A percentile compares a stretch with the other conserved stretches of the same genome.
Evolutionary conservation across 2,888 invertebrate genomes (phyloP).

Genomic region (Drosophila recens): DNA sequence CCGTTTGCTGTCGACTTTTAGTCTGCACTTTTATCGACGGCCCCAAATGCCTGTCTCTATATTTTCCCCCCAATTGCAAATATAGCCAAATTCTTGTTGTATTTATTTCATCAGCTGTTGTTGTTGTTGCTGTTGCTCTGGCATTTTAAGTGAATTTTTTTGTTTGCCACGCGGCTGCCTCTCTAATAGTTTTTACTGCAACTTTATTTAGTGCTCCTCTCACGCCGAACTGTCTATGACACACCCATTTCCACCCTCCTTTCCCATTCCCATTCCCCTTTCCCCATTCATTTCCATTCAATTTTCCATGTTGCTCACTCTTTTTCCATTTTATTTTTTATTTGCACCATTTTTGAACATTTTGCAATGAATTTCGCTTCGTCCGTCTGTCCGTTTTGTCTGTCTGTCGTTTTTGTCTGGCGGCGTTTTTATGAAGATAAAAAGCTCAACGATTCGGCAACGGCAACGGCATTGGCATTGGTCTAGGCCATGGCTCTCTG

Average conservation of each 20-base stretch:
- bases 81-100: constrained; percentile 37
- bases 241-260: neutral
- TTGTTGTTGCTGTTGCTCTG: constrained; percentile 23
- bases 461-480: constrained; percentile 46
- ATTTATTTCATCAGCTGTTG: neutral
- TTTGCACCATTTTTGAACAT: constrained; percentile 64
- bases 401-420: constrained; percentile 50
- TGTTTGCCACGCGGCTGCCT: constrained; percentile 39
- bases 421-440: constrained; percentile 75
- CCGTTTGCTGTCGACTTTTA: constrained; percentile 40
- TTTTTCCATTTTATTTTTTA: constrained; percentile 11
- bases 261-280: constrained; percentile 1
- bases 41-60: constrained; percentile 7
- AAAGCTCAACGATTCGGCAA: constrained; percentile 69
- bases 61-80: constrained; percentile 55
- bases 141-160: constrained; percentile 63
- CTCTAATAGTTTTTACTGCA: constrained; percentile 71
- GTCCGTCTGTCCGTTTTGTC: constrained; percentile 30
- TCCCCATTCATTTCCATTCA: constrained; percentile 51
- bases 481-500: constrained; percentile 46
- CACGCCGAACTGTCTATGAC: constrained; percentile 38
- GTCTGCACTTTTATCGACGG: constrained; percentile 47
- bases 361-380: constrained; percentile 71
- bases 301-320: constrained; percentile 45
- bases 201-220: constrained; percentile 68